Percentiles rank a stretch among this genome's conserved stretches.
These are phyloP conservation scores for Xerus rutilus DNA, from an alignment of 2,797 vertebrate species.

Conservation along the genomic window DNA sequence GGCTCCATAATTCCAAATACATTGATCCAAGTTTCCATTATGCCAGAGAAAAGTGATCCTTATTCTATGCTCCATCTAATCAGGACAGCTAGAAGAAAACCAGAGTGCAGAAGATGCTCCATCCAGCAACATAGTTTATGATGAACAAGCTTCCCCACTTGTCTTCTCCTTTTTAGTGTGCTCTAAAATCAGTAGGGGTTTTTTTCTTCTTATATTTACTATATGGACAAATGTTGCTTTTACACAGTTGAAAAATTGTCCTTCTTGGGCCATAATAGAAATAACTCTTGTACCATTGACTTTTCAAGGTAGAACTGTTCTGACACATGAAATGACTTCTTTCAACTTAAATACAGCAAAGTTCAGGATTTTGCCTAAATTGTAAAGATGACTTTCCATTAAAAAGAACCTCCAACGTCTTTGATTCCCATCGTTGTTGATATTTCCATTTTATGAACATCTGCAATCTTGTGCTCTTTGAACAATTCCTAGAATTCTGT, in stretches of 20 bases:
- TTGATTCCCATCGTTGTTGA: background rate
- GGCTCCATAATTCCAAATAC: background rate
- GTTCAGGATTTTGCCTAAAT: background rate
- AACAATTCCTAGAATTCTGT: background rate
- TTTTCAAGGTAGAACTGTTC: conserved; percentile 16
- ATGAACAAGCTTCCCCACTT: background rate
- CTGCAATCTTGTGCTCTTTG: background rate
- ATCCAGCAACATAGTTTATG: background rate
- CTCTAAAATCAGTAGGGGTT: background rate
- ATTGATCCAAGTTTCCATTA: background rate
- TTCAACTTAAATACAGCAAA: background rate
- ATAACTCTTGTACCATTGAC: background rate
- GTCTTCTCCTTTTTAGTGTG: background rate
- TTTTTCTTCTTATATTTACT: background rate
- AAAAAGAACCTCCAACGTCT: background rate
- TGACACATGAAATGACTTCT: conserved; percentile 30
- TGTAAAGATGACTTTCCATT: conserved; percentile 25
- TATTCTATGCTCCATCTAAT: background rate
- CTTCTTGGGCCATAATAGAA: conserved; percentile 4
- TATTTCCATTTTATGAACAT: background rate
- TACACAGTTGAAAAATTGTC: background rate
- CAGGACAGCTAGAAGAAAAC: background rate
- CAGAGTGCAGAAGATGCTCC: background rate
- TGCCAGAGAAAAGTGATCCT: background rate
- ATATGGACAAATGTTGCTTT: conserved; percentile 16